Base-by-base conservation (phyloP, 2,113 vertebrate genomes). In the Crotalus viridis region DNA sequence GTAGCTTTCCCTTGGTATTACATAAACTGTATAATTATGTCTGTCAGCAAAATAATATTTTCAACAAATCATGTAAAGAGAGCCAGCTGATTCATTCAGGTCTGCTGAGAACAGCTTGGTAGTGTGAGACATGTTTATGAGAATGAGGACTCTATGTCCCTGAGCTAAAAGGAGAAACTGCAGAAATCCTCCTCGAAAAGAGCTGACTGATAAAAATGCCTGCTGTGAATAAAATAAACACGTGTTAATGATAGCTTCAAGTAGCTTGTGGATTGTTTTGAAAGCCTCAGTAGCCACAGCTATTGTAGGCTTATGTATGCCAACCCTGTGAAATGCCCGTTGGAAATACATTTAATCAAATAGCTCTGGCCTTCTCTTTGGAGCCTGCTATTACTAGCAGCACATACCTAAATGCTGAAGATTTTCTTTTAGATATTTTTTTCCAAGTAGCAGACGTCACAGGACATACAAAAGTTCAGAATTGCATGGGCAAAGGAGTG, bases 41-140 rank as follows among this genome's bases (percentile, higher is more conserved):
- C 96, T 97, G 93, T 95, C n/a, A 57, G 94, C 85, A 93, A 91
- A 92, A 74, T 69, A 92, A 48, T 95, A 92, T 92, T 96, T 90
- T 91, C 24, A 86, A 56, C 28, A 95, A 94, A 91, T 93, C 92
- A 93, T 39, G 39, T 61, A 90, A 55, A 69, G 4, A 0, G 1
- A 21, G 21, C 74, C 0, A 0, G 22, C 89, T 52, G 69, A 19
- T 54, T 89, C 61, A 88, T 89, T 87, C 88, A 90, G 59, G 89
- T 91, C n/a, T n/a, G 19, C 15, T 15, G 59, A 94, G 51, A 93
- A 8, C 69, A 33, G 12, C 19, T 94, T 56, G 57, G 93, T 28
- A 51, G 55, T 28, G 24, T 89, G 87, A 94, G 94, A 94, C 2
- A 21, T 1, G 12, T 93, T 91, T 22, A 88, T 26, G 24, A 61